Percentiles rank a stretch among this genome's conserved stretches.
phyloP scores from a whole-genome alignment of 1,140 invertebrate genomes.

The Marisa cornuarietis region DNA sequence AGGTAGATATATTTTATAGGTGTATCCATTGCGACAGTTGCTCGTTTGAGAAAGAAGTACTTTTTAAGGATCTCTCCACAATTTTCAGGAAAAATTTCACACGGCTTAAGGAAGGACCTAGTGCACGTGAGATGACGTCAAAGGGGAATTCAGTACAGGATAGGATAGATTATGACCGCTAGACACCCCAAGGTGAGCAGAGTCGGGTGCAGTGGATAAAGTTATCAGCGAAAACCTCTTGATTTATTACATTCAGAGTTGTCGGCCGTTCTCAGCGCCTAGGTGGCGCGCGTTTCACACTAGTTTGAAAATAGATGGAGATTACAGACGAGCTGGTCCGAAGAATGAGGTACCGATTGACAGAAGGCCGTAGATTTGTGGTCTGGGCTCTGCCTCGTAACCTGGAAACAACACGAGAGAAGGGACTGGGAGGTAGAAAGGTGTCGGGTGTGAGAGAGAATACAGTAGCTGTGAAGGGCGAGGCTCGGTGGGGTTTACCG shows the following conservation, averaged over 20 bases:
- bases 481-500: no score
- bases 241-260: conserved; percentile 1
- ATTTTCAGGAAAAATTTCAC: no score
- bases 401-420: not conserved
- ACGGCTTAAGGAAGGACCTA: no score
- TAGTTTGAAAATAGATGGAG: conserved; percentile 1
- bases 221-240: not conserved
- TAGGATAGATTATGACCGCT: not conserved
- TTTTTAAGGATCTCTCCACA: no score
- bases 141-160: not conserved
- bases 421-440: no score
- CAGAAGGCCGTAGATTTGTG: conserved; percentile 2
- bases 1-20: no score
- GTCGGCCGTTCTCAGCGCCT: not conserved
- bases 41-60: no score
- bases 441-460: no score
- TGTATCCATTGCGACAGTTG: no score
- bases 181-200: not conserved
- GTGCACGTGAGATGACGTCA: no score
- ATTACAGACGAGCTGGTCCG: not conserved
- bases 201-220: conserved; percentile 2
- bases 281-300: conserved; percentile 6
- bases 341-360: not conserved
- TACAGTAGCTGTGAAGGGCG: no score
- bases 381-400: not conserved